Conservation (phyloP, 1,140 invertebrate species). For the Macrostomum lignano region DNA sequence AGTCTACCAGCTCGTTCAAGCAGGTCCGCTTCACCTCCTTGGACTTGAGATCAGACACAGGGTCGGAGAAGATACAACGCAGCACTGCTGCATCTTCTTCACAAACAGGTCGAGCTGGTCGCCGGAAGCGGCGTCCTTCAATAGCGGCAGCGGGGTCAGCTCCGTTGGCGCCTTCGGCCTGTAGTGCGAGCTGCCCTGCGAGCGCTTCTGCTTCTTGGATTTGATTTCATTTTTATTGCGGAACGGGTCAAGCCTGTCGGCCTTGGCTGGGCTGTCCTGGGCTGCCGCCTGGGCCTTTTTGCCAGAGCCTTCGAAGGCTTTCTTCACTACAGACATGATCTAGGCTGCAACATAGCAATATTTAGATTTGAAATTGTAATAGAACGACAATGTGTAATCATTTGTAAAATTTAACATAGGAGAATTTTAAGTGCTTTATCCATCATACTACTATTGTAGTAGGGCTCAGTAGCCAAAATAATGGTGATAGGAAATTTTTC, state of each 20-base stretch:
- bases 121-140: constrained; percentile 22
- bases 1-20: constrained; percentile 22
- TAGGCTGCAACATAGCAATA: too few relatives aligned
- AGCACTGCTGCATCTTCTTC: constrained; percentile 82
- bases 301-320: too few relatives aligned
- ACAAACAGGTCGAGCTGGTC: constrained; percentile 79
- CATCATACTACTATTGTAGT: too few relatives aligned
- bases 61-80: constrained; percentile 48
- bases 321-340: too few relatives aligned
- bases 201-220: constrained; percentile 27
- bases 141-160: constrained; percentile 22
- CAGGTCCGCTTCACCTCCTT: constrained; percentile 25
- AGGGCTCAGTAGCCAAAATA: too few relatives aligned
- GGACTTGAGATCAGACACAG: constrained; percentile 21
- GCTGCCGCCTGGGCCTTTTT: too few relatives aligned
- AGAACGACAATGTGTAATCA: too few relatives aligned
- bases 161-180: constrained; percentile 25
- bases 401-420: too few relatives aligned
- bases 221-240: constrained; percentile 23
- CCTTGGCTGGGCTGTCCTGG: too few relatives aligned
- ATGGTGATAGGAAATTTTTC: too few relatives aligned
- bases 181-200: constrained; percentile 28
- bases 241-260: constrained; percentile 26
- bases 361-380: too few relatives aligned
- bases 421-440: too few relatives aligned